Conservation (phyloP, 2,797 vertebrate species). For the Oreortyx pictus region DNA sequence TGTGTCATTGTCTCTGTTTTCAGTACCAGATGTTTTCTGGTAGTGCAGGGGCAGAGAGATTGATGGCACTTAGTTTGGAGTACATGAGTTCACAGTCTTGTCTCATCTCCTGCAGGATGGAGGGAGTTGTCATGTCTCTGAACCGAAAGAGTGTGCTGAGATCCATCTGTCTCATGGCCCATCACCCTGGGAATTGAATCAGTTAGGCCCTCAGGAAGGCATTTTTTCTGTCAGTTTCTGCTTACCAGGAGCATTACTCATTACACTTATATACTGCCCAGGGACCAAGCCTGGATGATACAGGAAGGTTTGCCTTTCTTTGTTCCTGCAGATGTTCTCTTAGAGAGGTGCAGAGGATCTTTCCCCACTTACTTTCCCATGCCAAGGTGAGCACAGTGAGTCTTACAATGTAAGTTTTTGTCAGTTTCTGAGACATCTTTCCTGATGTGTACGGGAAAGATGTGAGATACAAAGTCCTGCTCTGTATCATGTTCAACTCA, state of each 20-base stretch:
- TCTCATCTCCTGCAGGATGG: not conserved
- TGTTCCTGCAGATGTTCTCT: not conserved
- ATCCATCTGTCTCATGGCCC: not conserved
- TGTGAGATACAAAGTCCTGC: not conserved
- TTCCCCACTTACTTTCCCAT: not conserved
- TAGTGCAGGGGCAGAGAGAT: not conserved
- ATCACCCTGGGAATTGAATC: accelerated
- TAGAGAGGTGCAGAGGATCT: not conserved
- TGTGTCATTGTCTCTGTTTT: not conserved
- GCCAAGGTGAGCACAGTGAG: accelerated
- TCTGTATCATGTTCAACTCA: not conserved
- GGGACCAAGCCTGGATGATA: not conserved
- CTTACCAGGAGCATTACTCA: not conserved
- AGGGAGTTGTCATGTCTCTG: not conserved
- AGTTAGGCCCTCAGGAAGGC: not conserved
- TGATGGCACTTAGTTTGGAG: not conserved
- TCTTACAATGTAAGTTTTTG: not conserved
- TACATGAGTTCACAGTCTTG: accelerated
- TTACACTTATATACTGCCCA: not conserved
- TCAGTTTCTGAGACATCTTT: not conserved
- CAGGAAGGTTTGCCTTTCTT: accelerated
- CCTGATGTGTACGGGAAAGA: not conserved
- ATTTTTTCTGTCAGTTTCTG: not conserved
- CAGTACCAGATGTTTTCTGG: not conserved
- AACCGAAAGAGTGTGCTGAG: not conserved